These are phyloP conservation scores for Tetrax tetrax DNA, from an alignment of 2,113 vertebrate species.

Conservation along the genomic window DNA sequence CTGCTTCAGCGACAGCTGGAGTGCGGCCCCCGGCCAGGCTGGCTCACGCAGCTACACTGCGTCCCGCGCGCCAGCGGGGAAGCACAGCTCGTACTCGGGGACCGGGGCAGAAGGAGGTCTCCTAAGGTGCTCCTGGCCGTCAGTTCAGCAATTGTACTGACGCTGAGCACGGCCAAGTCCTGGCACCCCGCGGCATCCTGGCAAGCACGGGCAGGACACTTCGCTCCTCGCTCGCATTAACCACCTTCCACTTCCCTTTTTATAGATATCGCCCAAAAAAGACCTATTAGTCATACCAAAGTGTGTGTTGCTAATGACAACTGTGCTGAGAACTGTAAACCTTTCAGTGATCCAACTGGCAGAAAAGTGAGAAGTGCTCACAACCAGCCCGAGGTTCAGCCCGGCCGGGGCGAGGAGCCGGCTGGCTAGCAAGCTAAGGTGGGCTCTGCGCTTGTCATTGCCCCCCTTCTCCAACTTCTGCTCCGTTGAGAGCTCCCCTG, in stretches of 20 bases:
- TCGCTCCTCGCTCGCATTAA: rapidly evolving
- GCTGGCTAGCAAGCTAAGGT: rapidly evolving
- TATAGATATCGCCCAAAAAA: background rate
- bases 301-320: background rate
- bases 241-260: background rate
- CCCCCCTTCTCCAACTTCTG: background rate
- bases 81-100: background rate
- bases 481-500: background rate
- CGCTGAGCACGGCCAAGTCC: background rate
- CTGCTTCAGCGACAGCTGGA: background rate
- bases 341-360: background rate
- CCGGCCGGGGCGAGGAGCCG: rapidly evolving
- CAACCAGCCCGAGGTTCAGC: background rate
- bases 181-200: background rate
- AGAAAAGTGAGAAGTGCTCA: no score
- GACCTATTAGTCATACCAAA: background rate
- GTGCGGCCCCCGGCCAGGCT: background rate
- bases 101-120: background rate
- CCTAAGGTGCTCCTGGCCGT: background rate
- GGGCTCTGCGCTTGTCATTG: background rate
- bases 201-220: rapidly evolving
- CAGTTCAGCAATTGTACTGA: background rate
- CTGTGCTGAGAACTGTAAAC: background rate
- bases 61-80: background rate
- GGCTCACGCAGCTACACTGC: background rate